Evolutionary conservation across 2,888 invertebrate species (phyloP), one percentile per base, ranked within the genome.

Genomic region (Aporophyla nigra): DNA sequence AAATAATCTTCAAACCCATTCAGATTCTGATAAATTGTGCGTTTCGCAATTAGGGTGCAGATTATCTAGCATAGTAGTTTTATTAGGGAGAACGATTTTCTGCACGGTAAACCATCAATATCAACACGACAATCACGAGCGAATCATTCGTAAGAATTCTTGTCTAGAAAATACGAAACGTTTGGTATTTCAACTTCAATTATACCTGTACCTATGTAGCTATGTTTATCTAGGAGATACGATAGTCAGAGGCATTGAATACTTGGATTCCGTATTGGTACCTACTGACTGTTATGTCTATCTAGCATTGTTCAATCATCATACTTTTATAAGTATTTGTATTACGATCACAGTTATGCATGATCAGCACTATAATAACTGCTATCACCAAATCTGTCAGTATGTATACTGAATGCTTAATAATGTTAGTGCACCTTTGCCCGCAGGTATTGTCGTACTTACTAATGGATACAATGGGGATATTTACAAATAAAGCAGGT

Each of bases 401-500:
- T 24, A 62, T 16, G 33, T 2, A 27, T 27, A 78, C 3, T 56
- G 49, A 53, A 70, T 33, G 12, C n/a, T n/a, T n/a, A 33, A 40
- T 27, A 58, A 27, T 58, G n/a, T 56, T n/a, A n/a, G 27, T 46
- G 46, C 53, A 46, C 40, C n/a, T 49, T 62, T 62, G 27, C 40
- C 19, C 62, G 21, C 19, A 40, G 51, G 24, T 54, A 43, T 62
- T 40, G 33, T 43, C 40, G 33, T 56, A 61, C 33, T 16, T 46
- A 49, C 10, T 14, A 61, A 49, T 54, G 53, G 40, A 21, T 56
- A 51, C 27, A 76, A 73, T 62, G 54, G 43, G 5, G 24, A 53
- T 78, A 63, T 81, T 82, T 58, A 74, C 63, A 65, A 65, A 81
- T 43, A 75, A 51, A 14, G 21, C 33, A 51, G 10, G 19, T 49